Percentiles rank a stretch among this genome's conserved stretches.
Conservation (phyloP, 2,113 vertebrate species). For the Melanostigma gelatinosum region DNA sequence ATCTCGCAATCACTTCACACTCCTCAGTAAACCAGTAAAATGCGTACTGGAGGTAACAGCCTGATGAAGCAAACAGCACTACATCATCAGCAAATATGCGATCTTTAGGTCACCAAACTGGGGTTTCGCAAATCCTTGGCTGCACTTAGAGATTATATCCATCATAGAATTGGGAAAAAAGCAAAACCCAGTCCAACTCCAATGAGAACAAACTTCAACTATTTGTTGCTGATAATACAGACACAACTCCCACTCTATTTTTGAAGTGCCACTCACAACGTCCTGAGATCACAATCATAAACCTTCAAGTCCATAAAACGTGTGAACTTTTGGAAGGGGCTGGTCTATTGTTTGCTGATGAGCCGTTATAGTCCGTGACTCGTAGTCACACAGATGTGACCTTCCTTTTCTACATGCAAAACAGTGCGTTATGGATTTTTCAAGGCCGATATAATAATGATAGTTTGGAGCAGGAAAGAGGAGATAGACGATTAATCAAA, state of each 20-base stretch:
- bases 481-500: too few species aligned
- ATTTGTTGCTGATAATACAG: background rate
- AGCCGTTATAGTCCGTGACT: background rate
- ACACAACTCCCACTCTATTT: background rate
- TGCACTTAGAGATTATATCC: background rate
- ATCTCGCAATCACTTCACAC: slow-evolving; percentile 18
- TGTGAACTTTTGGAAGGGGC: background rate
- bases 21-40: slow-evolving; percentile 10
- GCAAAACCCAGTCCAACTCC: background rate
- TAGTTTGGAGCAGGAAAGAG: too few species aligned
- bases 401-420: background rate
- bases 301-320: background rate
- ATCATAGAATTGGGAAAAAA: background rate
- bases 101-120: background rate
- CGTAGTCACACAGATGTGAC: background rate
- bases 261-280: background rate
- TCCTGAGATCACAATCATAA: background rate
- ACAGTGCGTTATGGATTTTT: too few species aligned
- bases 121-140: background rate
- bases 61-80: slow-evolving; percentile 2
- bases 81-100: slow-evolving; percentile 12
- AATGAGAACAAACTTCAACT: background rate
- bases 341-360: background rate
- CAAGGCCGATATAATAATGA: too few species aligned
- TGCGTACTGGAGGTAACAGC: background rate